phyloP scores from a whole-genome alignment of 2,113 vertebrate genomes.

The Paralichthys olivaceus region DNA sequence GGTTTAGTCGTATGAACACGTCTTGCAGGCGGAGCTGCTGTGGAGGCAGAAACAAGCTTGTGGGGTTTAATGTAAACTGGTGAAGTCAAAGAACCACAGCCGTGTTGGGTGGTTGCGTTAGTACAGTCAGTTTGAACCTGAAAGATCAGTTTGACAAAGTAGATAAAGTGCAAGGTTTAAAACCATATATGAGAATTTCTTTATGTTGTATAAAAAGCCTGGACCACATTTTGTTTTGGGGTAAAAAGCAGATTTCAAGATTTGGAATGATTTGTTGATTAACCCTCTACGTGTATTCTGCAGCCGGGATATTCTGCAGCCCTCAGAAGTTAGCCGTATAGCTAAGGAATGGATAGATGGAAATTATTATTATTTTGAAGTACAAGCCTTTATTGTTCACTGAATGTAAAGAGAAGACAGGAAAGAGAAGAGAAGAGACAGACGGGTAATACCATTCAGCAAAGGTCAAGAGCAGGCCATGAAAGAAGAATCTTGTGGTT shows the following conservation, averaged over 20 bases:
- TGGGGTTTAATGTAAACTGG: not conserved
- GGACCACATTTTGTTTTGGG: too few species aligned
- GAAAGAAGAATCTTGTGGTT: not conserved
- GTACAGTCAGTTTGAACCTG: too few species aligned
- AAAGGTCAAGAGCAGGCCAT: not conserved
- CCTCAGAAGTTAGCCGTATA: not conserved
- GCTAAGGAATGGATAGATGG: not conserved
- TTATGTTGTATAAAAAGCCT: too few species aligned
- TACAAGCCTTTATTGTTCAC: not conserved
- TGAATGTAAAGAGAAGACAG: not conserved
- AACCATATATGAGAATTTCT: too few species aligned
- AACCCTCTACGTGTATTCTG: too few species aligned
- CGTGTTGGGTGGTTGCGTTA: not conserved
- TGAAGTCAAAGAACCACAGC: slow-evolving; percentile 16
- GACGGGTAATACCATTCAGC: not conserved
- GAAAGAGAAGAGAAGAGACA: not conserved
- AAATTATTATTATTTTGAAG: not conserved
- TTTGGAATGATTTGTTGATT: too few species aligned
- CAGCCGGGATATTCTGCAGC: not conserved
- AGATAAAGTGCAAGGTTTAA: too few species aligned
- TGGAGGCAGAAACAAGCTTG: slow-evolving; percentile 35
- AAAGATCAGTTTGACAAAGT: too few species aligned
- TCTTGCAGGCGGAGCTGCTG: slow-evolving; percentile 21
- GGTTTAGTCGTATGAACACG: slow-evolving; percentile 34
- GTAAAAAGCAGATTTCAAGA: too few species aligned